phyloP scores from a whole-genome alignment of 2,113 vertebrate genomes.

The Sphyrna mokarran region DNA sequence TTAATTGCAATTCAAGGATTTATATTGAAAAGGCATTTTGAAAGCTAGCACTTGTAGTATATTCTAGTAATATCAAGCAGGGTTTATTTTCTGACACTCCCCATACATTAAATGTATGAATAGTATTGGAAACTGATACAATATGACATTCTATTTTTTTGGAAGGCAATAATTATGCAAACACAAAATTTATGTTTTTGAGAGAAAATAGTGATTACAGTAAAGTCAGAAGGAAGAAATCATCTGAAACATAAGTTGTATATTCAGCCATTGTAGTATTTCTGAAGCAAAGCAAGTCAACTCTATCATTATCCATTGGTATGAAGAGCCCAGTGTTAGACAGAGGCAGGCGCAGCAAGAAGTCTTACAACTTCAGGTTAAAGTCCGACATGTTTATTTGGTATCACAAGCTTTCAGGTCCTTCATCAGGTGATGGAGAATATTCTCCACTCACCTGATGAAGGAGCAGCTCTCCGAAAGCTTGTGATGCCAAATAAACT shows the following conservation, averaged over 20 bases:
- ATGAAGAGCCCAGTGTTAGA: too few relatives aligned
- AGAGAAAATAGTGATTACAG: not conserved
- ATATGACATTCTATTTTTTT: not conserved
- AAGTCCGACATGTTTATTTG: too few relatives aligned
- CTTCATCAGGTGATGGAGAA: too few relatives aligned
- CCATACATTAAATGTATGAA: not conserved
- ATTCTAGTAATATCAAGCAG: not conserved
- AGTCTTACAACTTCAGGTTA: too few relatives aligned
- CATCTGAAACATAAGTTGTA: not conserved
- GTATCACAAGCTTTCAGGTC: too few relatives aligned
- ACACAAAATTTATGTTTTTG: not conserved
- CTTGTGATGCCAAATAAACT: too few relatives aligned
- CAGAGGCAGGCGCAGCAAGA: too few relatives aligned
- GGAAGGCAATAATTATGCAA: not conserved
- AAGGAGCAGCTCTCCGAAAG: too few relatives aligned
- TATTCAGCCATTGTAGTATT: not conserved
- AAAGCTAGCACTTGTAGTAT: not conserved
- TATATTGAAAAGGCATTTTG: not conserved
- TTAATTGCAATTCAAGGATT: not conserved
- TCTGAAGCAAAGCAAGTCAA: not conserved
- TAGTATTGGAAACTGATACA: not conserved
- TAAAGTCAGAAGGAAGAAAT: not conserved
- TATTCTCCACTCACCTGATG: too few relatives aligned
- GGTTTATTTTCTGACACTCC: not conserved
- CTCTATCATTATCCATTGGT: not conserved